Evolutionary conservation across 2,797 vertebrate species (phyloP), one percentile per base, ranked within the genome.

Genomic region (Poeciliopsis gracilis): DNA sequence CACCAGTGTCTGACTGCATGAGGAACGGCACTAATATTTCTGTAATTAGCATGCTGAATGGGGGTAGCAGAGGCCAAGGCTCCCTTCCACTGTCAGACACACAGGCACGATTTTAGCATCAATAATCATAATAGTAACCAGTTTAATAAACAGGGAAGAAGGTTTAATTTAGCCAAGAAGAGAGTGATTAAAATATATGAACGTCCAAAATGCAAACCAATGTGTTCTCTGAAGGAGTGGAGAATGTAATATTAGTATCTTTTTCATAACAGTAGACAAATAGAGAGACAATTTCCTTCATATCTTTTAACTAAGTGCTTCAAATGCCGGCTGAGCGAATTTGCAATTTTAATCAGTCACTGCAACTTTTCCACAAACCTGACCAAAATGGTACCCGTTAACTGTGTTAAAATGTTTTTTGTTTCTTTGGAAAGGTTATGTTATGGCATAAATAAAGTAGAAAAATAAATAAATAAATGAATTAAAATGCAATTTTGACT

Each of bases 21-120:
- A 89, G 85, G 89, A 93, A 92, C 91, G 79, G 80, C 76, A 86
- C 90, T 94, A 95, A 95, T 95, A 92, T 93, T 93, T 94, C 88
- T 96, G 97, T 97, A 97, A 98, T 97, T 97, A 97, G 96, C 95
- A 95, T 95, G 95, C 93, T 94, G 95, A 97, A 93, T 95, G 83
- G 90, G 88, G 95, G 86, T 59, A 90, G 87, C 92, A 93, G 90
- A 95, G 93, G 91, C 85, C 90, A 90, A 72, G 75, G 77, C 80
- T 82, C 33, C 66, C 38, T 25, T 66, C 82, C 59, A 18, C 69
- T 71, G n/a, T 49, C n/a, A n/a, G n/a, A 45, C 55, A 73, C 15
- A 15, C n/a, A 28, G 28, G 59, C 70, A 75, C 18, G 28, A 46
- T 80, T 72, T 36, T 63, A 74, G 25, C 76, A 33, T 72, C 46